phyloP scores from a whole-genome alignment of 2,797 vertebrate genomes.

The Danio albolineatus region DNA sequence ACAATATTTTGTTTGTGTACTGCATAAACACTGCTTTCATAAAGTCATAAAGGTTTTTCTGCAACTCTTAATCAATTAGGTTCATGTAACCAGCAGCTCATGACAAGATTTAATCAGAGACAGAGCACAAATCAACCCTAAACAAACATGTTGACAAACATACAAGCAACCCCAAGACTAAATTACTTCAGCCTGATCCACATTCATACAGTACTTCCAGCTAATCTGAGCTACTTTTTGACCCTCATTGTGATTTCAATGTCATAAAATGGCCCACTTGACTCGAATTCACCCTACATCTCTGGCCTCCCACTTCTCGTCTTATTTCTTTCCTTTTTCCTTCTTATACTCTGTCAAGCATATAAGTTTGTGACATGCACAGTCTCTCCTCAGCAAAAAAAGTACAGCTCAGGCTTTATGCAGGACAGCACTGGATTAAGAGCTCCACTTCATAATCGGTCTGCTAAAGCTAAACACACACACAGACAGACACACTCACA shows the following conservation, averaged over 20 bases:
- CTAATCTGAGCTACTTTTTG: neutral
- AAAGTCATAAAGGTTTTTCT: neutral
- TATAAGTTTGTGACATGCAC: neutral
- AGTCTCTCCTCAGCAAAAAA: neutral
- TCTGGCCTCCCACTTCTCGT: neutral
- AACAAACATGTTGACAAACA: slow-evolving; percentile 5
- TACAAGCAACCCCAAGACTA: slow-evolving; percentile 1
- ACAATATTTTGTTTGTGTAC: neutral
- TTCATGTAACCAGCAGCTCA: slow-evolving; percentile 67
- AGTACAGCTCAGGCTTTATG: slow-evolving; percentile 43
- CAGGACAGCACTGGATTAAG: slow-evolving; percentile 56
- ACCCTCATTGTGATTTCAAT: neutral
- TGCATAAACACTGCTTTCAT: slow-evolving; percentile 63
- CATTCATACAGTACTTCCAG: neutral
- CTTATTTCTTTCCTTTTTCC: neutral
- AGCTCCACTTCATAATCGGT: slow-evolving; percentile 55
- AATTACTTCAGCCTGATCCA: neutral
- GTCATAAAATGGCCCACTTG: neutral
- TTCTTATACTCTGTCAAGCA: neutral
- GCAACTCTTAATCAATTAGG: slow-evolving; percentile 69
- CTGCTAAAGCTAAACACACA: slow-evolving; percentile 40
- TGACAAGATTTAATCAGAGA: slow-evolving; percentile 59
- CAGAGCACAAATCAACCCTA: slow-evolving; percentile 13
- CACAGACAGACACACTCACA: slow-evolving; percentile 32
- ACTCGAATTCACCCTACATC: neutral